Base-by-base conservation (phyloP, 2,797 vertebrate species). In the Pipistrellus kuhlii region DNA sequence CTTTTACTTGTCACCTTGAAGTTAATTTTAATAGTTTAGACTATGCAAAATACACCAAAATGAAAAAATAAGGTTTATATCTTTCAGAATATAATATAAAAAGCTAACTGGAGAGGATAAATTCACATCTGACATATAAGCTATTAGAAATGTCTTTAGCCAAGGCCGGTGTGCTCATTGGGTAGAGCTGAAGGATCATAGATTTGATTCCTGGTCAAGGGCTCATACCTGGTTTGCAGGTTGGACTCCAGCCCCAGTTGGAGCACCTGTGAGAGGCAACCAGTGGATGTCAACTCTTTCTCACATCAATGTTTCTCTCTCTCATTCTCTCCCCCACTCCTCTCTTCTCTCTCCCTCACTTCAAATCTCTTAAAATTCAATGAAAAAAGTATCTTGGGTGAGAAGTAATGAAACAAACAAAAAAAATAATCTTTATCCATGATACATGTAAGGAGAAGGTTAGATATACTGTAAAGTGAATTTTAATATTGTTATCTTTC, bases 1-100 rank as follows among this genome's bases (percentile, higher is more conserved):
- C 97, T 98, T 98, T 99, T 98, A 98, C 99, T 99, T 93, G 98
- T 98, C 98, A 99, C 99, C 99, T 99, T 21, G 83, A 97, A 96
- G 88, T 94, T 66, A 97, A 95, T 95, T 94, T 87, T 84, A 92
- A 95, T 69, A 96, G 32, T 88, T 97, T 62, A 94, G 44, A 96
- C 32, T 5, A 95, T 73, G 62, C 0, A 94, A 95, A 97, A 81
- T 88, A 83, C 88, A 59, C 95, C 23, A 93, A 95, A 89, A n/a
- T 17, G 20, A 18, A 95, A 93, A 38, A 46, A 69, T 3, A 62
- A 91, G 88, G 4, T n/a, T 91, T 88, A 80, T 81, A 78, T 55
- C n/a, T 81, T 91, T 95, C 18, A 89, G 20, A 87, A 12, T 62
- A n/a, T 59, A 95, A 83, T 35, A 71, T 81, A 92, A 96, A 90